Percentiles rank a stretch among this genome's conserved stretches.
Evolutionary conservation across 1,140 invertebrate genomes (phyloP).

Genomic region (Drosophila sucinea): DNA sequence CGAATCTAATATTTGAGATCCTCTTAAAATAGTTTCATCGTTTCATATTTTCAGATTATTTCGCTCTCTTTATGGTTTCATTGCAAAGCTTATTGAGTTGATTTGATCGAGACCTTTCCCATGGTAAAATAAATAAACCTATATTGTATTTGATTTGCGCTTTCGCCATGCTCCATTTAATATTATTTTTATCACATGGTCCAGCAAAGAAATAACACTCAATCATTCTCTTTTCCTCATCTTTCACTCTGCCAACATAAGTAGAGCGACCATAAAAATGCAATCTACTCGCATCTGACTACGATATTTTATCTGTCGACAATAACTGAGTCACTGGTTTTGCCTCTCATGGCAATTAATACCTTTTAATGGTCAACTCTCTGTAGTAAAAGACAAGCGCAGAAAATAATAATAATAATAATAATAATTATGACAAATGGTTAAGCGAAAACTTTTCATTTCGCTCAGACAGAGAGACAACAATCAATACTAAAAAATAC

Average conservation of each 20-base stretch:
- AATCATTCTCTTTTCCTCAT: constrained; percentile 27
- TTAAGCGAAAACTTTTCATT: constrained; percentile 70
- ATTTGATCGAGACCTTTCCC: constrained; percentile 19
- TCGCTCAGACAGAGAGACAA: constrained; percentile 46
- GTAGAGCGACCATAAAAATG: constrained; percentile 56
- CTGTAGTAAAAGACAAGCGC: constrained; percentile 47
- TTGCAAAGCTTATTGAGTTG: neutral
- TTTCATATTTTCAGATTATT: neutral
- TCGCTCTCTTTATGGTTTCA: neutral
- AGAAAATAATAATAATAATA: constrained; percentile 32
- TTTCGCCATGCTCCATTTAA: constrained; percentile 67
- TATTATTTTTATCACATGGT: constrained; percentile 15
- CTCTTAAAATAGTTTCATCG: no score
- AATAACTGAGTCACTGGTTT: constrained; percentile 7
- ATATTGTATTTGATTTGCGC: constrained; percentile 33
- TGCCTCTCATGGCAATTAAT: constrained; percentile 42
- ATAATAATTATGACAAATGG: constrained; percentile 75
- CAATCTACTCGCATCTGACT: constrained; percentile 28
- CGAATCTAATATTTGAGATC: no score
- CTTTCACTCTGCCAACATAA: constrained; percentile 30
- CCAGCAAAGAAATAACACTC: constrained; percentile 28
- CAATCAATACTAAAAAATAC: constrained; percentile 56
- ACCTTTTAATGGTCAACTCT: constrained; percentile 46
- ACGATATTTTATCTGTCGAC: constrained; percentile 5
- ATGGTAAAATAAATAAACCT: constrained; percentile 14